Evolutionary conservation across 2,888 invertebrate genomes (phyloP), one percentile per base, ranked within the genome.

Genomic region (Eilema caniola): DNA sequence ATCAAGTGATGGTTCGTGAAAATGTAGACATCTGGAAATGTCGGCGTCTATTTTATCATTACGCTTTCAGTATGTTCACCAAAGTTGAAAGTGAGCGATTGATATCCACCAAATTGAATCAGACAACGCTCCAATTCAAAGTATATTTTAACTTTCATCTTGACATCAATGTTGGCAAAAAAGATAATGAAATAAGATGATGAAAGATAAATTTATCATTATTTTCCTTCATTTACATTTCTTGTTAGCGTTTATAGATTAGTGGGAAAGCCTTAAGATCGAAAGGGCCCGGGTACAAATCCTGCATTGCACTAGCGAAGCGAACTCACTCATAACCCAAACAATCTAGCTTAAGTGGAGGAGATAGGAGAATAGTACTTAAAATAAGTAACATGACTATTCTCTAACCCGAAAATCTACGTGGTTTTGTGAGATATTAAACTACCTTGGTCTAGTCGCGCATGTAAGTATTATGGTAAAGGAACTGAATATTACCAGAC

Each of bases 1-100:
- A 47, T 47, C 20, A 5, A 47, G 53, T 53, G n/a, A 53, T n/a
- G 10, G 53, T n/a, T 53, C 10, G n/a, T n/a, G 53, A 53, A 53
- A 53, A 53, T n/a, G 20, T 10, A 53, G 53, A 53, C n/a, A 20
- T 53, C 53, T 53, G 47, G 7, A 53, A 53, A 53, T 53, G n/a
- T 53, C 62, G 57, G 59, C 72, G 66, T 72, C 62, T 80, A 63
- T 28, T 67, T 62, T 10, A 57, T n/a, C 53, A 67, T 33, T 47
- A n/a, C 33, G 63, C 2, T 59, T 33, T 63, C n/a, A 14, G 61
- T 33, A 60, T 60, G 60, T 60, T 28, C 20, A 8, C 3, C 7
- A 60, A 28, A 60, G 10, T 60, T 28, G 60, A 28, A 60, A 60
- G 28, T 28, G 60, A 60, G 60, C 20, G 8, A 60, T 25, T 25